Base-by-base conservation (phyloP, 2,888 invertebrate genomes). In the Agriopis aurantiaria region DNA sequence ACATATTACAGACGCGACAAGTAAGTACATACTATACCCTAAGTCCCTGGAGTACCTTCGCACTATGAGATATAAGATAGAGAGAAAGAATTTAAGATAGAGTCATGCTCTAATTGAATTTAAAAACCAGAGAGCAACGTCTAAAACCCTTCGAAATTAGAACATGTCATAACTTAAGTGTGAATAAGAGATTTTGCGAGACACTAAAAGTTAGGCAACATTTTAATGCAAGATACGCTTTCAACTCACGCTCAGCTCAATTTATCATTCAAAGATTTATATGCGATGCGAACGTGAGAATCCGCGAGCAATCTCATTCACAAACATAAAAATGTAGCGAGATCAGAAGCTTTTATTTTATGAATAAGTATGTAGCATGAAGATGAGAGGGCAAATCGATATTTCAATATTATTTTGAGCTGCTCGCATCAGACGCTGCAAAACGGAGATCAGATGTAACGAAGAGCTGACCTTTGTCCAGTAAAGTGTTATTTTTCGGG, bases 241-340 rank as follows among this genome's bases (percentile, higher is more conserved):
- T 51, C 65, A 65, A 60, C 65, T 60, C 58, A 41, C 62, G 52
- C 40, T n/a, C 61, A 23, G 68, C 65, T 61, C 57, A 57, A 71
- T 73, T 68, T 73, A 70, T 66, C 68, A 66, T 53, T 68, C 68
- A 60, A 70, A 68, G 61, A 69, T 77, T 66, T 73, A 75, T 66
- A 63, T 55, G 69, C 74, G 75, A 80, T 74, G 72, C 67, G 78
- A 78, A 74, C 68, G 73, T 77, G 76, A 75, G 76, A 78, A 78
- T 78, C 76, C 75, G 73, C 74, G 70, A 78, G 80, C 80, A 81
- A 81, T 81, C 75, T 75, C 73, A 76, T 82, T 77, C 69, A 70
- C 70, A 66, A 58, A 66, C 62, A 66, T 48, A 65, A 68, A 65
- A 70, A 66, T 70, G 62, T 66, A 63, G 62, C 65, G 66, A 70